Evolutionary conservation across 2,113 vertebrate species (phyloP).

Genomic region (Ctenodactylus gundi): DNA sequence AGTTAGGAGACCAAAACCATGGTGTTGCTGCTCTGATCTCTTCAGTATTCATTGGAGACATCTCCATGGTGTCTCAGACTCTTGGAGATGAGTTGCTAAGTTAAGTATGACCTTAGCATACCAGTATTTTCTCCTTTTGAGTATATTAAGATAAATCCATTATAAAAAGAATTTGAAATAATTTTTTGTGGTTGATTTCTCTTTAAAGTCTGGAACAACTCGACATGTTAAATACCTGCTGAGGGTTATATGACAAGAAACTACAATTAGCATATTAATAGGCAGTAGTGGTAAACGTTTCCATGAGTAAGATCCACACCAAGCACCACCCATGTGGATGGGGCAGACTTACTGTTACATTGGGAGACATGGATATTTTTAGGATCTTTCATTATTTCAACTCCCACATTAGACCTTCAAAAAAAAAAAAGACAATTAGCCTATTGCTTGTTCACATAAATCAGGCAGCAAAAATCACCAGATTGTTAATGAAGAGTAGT

Average conservation of each 20-base stretch:
- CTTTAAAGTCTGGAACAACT: background rate
- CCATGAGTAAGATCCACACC: background rate
- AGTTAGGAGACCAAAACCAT: background rate
- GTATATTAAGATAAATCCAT: slow-evolving; percentile 7
- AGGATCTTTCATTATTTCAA: slow-evolving; percentile 50
- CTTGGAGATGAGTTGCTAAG: background rate
- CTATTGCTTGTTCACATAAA: background rate
- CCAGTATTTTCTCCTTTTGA: background rate
- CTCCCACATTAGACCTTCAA: slow-evolving; percentile 65
- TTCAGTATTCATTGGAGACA: background rate
- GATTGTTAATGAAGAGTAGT: background rate
- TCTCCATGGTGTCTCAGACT: background rate
- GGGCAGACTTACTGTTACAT: slow-evolving; percentile 60
- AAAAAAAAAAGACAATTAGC: slow-evolving; percentile 23
- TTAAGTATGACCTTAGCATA: background rate
- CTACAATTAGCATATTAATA: background rate
- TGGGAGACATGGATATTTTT: background rate
- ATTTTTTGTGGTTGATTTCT: slow-evolving; percentile 26
- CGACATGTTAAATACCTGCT: background rate
- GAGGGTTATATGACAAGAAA: background rate
- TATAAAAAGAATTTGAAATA: background rate
- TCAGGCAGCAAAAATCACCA: background rate
- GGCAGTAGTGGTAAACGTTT: background rate
- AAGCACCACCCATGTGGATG: background rate
- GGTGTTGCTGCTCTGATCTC: background rate